phyloP scores from a whole-genome alignment of 64 coral and sea anemone species.

The Platygyra sinensis region DNA sequence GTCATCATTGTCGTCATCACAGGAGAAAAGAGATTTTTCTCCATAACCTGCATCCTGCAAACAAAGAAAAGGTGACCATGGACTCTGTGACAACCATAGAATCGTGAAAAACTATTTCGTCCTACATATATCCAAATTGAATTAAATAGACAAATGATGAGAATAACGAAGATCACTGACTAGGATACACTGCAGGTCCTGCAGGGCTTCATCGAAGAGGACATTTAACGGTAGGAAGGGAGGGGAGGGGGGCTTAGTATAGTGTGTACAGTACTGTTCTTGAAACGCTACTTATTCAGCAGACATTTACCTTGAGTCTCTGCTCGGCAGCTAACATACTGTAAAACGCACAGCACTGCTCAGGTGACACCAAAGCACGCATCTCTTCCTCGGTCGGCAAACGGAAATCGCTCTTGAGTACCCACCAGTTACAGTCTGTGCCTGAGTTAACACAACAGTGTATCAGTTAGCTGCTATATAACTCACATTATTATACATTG shows the following conservation, averaged over 20 bases:
- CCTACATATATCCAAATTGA: background rate
- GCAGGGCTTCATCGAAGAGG: too few relatives aligned
- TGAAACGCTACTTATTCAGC: too few relatives aligned
- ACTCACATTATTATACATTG: background rate
- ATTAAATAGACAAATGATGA: too few relatives aligned
- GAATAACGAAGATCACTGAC: too few relatives aligned
- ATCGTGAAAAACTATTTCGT: background rate
- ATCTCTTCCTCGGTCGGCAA: conserved; percentile 97
- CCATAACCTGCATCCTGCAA: conserved; percentile 98
- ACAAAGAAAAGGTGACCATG: background rate
- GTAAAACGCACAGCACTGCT: conserved; percentile 95
- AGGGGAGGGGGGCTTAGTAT: too few relatives aligned
- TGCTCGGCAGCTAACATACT: conserved; percentile 98
- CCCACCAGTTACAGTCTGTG: conserved; percentile 98
- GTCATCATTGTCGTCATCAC: conserved; percentile 98
- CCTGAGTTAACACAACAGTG: conserved; percentile 24
- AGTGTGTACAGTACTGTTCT: too few relatives aligned
- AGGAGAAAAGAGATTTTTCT: conserved; percentile 93
- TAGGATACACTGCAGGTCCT: too few relatives aligned
- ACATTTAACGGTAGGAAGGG: too few relatives aligned
- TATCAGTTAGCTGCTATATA: background rate
- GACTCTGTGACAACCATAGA: background rate
- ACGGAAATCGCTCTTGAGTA: conserved; percentile 95
- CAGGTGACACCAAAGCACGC: conserved; percentile 94
- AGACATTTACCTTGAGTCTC: conserved; percentile 69